These are phyloP conservation scores for Drosophila lini DNA, from an alignment of 1,140 invertebrate genomes.

Conservation along the genomic window DNA sequence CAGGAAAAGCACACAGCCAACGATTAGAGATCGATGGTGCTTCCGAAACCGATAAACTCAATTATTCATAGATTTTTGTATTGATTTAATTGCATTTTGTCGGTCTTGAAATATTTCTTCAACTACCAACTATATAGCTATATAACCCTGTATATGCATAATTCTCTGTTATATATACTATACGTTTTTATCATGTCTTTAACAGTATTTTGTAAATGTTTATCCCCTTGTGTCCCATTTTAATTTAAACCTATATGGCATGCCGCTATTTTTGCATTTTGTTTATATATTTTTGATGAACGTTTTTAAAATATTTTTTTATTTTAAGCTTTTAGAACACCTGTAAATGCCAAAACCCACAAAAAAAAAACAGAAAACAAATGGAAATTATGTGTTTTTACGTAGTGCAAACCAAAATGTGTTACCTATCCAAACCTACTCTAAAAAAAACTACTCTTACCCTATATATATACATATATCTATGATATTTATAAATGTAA, in stretches of 20 bases:
- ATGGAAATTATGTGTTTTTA: conserved; percentile 21
- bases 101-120: conserved; percentile 52
- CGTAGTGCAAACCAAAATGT: conserved; percentile 34
- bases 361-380: conserved; percentile 29
- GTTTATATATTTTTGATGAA: conserved; percentile 50
- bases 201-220: conserved; percentile 63
- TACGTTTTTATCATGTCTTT: conserved; percentile 43
- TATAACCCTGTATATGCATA: conserved; percentile 40
- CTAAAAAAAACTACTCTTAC: conserved; percentile 50
- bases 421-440: conserved; percentile 51
- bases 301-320: conserved; percentile 9
- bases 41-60: conserved; percentile 39
- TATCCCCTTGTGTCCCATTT: conserved; percentile 21
- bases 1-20: conserved; percentile 46
- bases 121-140: conserved; percentile 40
- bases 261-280: conserved; percentile 53
- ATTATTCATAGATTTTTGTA: conserved; percentile 53
- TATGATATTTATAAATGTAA: conserved; percentile 66
- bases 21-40: conserved; percentile 26
- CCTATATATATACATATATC: conserved; percentile 56
- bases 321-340: conserved; percentile 35
- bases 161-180: conserved; percentile 61
- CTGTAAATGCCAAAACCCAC: conserved; percentile 40
- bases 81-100: conserved; percentile 69
- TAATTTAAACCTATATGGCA: conserved; percentile 41